Evolutionary conservation across 1,140 invertebrate genomes (phyloP).

Genomic region (Kradibia gibbosae): DNA sequence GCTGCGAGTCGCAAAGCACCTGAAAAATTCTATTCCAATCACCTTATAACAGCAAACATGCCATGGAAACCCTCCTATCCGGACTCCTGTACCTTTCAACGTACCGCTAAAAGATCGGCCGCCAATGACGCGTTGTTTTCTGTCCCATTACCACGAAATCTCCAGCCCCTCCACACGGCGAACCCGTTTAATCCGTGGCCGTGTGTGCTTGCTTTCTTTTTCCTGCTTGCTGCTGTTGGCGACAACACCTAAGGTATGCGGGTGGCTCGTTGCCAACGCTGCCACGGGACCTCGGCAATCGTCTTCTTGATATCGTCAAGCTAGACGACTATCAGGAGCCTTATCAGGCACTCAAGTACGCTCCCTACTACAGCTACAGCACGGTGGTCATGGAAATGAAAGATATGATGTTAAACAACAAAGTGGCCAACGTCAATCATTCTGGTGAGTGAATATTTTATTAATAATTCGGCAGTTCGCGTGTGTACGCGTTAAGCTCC

Average conservation of each 20-base stretch:
- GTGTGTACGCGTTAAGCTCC: too few relatives aligned
- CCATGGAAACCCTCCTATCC: neutral
- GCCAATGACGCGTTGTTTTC: constrained; percentile 52
- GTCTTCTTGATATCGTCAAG: constrained; percentile 74
- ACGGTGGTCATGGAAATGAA: constrained; percentile 85
- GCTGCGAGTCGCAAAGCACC: too few relatives aligned
- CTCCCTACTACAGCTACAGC: constrained; percentile 85
- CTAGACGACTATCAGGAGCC: constrained; percentile 86
- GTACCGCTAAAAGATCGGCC: constrained; percentile 37
- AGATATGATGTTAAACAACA: constrained; percentile 78
- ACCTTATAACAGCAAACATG: too few relatives aligned
- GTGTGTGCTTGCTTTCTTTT: constrained; percentile 36
- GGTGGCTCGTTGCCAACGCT: constrained; percentile 73
- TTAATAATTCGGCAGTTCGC: too few relatives aligned
- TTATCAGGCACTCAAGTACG: constrained; percentile 83
- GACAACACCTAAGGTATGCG: constrained; percentile 65
- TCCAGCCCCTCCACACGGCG: neutral
- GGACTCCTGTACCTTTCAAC: neutral
- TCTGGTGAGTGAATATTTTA: constrained; percentile 63
- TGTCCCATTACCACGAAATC: constrained; percentile 7
- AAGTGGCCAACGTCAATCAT: constrained; percentile 71
- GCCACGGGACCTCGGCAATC: constrained; percentile 69
- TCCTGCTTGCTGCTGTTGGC: constrained; percentile 10
- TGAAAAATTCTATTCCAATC: too few relatives aligned
- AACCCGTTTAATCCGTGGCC: constrained; percentile 40